Base-by-base conservation (phyloP, 2,888 invertebrate genomes). In the Metalampra italica region DNA sequence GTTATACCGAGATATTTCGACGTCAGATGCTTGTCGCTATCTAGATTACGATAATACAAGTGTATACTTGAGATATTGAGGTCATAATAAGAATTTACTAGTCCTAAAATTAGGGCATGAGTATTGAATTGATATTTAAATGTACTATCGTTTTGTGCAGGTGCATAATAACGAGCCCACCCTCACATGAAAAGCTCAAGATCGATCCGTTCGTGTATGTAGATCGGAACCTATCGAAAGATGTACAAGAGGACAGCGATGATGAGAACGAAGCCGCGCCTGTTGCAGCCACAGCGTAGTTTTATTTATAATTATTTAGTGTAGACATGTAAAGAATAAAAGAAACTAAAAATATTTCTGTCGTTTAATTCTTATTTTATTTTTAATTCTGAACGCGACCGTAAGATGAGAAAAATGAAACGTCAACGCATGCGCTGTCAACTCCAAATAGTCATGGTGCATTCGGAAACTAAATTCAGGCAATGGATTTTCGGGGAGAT, bases 141-240 rank as follows among this genome's bases (percentile, higher is more conserved):
- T 34, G 30, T 29, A 1, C 13, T 12, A 13, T 11, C 47, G 34
- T 30, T 41, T 53, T 52, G 63, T 71, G 36, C 73, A 94, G 95
- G 60, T 92, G 93, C 56, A 64, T 92, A 8, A 68, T 95, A 43
- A 80, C 82, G 51, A 92, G 93, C 64, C 91, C 92, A 0, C 94
- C 93, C 4, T 92, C 93, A 7, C 64, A 74, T 29, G 96, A 95
- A 71, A 90, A 82, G 58, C 81, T 96, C 0, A 94, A 93, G 78
- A 90, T 96, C 15, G 91, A 95, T 75, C 91, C 92, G 2, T 92
- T 91, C 57, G 68, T 87, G 0, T 87, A 86, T 56, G 83, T 92
- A 0, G 82, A 82, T 1, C 71, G 75, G 29, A 77, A 73, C 8
- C 47, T 87, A 1, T 61, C 80, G 7, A 80, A 78, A 46, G 80